Evolutionary conservation across 2,797 vertebrate species (phyloP), one percentile per base, ranked within the genome.

Genomic region (Momotus momota): DNA sequence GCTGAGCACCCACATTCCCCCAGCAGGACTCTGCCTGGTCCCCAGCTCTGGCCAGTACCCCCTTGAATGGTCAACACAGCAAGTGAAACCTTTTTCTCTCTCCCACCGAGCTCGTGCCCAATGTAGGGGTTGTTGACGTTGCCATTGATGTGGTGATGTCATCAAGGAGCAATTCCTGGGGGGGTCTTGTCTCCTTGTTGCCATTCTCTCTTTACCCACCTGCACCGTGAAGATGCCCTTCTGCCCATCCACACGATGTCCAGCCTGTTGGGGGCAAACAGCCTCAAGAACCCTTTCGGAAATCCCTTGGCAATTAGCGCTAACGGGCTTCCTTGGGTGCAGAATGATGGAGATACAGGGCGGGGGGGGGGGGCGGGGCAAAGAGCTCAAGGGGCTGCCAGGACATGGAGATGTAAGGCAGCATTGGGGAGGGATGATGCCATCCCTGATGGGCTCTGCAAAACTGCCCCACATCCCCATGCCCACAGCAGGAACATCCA

Each of bases 91-190:
- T 20, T 18, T 9, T 17, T 29, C 9, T 40, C 15, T 7, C 27
- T 3, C 31, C 7, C 74, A 7, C 17, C 3, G 22, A 29, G 64
- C 18, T 7, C 45, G 35, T 19, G 41, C 20, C 6, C 4, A 0
- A 6, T 1, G 15, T 38, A 3, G 5, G 31, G 25, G 14, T 3
- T 2, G 10, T 3, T 64, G n/a, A 0, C 41, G 33, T n/a, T 62
- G 51, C 22, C 51, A 2, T 41, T 35, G 6, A 7, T 0, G 20
- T 2, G 13, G 12, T 10, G 3, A 5, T 2, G 5, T 26, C 29
- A 51, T 14, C 29, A 8, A 51, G 43, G 45, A 60, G 22, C 7
- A 6, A 1, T 16, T 78, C 7, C 9, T 4, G 22, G 35, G 35
- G 46, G 55, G 23, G 15, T 10, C n/a, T 6, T 7, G n/a, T 20